Percentiles rank a stretch among this genome's conserved stretches.
phyloP scores from a whole-genome alignment of 2,113 vertebrate species.

The Pygoscelis adeliae region DNA sequence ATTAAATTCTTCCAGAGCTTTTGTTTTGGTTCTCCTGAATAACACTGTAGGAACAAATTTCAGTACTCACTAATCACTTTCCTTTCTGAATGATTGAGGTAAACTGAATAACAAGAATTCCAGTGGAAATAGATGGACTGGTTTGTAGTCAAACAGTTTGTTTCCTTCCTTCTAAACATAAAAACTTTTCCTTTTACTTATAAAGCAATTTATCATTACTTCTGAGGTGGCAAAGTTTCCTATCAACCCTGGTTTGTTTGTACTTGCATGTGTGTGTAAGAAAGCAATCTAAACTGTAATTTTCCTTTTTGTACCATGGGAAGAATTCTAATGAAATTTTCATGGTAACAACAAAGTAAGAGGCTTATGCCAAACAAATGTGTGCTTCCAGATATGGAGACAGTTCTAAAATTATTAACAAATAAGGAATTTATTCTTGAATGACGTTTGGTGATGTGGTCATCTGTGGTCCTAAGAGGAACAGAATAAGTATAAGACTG shows the following conservation, averaged over 20 bases:
- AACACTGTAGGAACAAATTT: neutral
- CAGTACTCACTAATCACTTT: neutral
- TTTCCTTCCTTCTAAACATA: neutral
- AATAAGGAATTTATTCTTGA: neutral
- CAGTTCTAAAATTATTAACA: neutral
- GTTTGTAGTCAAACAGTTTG: neutral
- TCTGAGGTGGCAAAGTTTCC: neutral
- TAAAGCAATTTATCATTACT: neutral
- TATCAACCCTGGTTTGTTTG: neutral
- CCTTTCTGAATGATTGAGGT: neutral
- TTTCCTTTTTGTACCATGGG: neutral
- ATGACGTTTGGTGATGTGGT: neutral
- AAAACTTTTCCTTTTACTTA: neutral
- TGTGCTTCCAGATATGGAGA: neutral
- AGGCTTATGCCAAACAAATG: neutral
- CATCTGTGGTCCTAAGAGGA: neutral
- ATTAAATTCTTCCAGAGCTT: neutral
- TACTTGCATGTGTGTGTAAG: neutral
- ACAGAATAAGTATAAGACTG: neutral
- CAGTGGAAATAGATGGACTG: neutral
- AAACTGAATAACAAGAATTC: neutral
- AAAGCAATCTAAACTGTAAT: neutral
- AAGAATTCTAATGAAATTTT: neutral
- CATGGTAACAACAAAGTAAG: neutral
- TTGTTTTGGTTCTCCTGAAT: neutral